Conservation (phyloP, 2,888 invertebrate genomes). For the Linnaemya vulpina region DNA sequence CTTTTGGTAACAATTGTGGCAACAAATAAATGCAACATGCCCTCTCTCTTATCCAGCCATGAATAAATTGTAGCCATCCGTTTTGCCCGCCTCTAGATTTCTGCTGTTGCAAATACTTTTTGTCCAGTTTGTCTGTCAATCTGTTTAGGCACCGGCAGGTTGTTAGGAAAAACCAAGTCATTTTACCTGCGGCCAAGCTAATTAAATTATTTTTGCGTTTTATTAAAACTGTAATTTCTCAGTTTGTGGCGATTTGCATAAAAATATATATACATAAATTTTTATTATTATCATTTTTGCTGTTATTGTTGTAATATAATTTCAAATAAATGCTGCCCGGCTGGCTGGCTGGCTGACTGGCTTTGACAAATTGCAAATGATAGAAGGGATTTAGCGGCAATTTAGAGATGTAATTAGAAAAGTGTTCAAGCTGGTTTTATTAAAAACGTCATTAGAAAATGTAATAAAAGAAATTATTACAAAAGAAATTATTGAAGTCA, state of each 20-base stretch:
- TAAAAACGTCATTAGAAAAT: background rate
- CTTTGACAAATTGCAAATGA: conserved; percentile 18
- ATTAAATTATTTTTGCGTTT: conserved; percentile 70
- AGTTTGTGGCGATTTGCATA: conserved; percentile 41
- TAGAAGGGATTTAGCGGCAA: background rate
- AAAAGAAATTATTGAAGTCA: background rate
- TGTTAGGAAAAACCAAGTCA: conserved; percentile 19
- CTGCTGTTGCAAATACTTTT: no score
- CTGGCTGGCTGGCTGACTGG: no score
- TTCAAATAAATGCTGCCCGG: background rate
- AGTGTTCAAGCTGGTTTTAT: background rate
- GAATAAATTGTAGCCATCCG: no score
- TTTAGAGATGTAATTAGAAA: background rate
- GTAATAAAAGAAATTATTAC: background rate
- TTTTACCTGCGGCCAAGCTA: conserved; percentile 62
- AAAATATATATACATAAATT: background rate
- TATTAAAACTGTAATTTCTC: conserved; percentile 59
- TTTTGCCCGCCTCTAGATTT: no score
- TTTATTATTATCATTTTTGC: conserved; percentile 15
- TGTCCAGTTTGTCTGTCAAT: background rate
- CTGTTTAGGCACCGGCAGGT: background rate
- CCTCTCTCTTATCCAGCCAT: no score
- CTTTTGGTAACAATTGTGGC: conserved; percentile 26
- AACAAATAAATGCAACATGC: conserved; percentile 18
- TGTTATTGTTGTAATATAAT: background rate